phyloP scores from a whole-genome alignment of 2,113 vertebrate species.

The Vimba vimba region DNA sequence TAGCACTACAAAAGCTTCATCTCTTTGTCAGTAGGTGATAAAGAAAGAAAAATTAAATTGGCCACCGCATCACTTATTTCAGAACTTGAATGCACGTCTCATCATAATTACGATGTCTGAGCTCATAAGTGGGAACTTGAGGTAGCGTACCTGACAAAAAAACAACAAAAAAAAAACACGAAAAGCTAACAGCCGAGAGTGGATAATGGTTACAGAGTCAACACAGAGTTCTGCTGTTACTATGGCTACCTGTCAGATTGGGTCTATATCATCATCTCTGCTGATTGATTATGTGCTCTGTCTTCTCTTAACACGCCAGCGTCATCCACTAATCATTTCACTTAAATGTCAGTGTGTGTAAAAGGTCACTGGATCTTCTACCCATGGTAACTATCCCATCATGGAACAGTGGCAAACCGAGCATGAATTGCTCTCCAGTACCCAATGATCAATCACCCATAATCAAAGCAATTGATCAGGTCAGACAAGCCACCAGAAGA shows the following conservation, averaged over 20 bases:
- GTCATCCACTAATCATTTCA: constrained; percentile 28
- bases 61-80: background rate
- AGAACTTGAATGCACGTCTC: constrained; percentile 6
- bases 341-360: constrained; percentile 43
- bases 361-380: constrained; percentile 15
- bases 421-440: background rate
- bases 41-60: background rate
- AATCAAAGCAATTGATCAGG: constrained; percentile 24
- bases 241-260: constrained; percentile 28
- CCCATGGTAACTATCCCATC: background rate
- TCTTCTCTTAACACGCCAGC: background rate
- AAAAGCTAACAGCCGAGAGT: background rate
- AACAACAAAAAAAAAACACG: background rate
- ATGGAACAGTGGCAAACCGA: background rate
- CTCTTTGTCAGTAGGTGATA: background rate
- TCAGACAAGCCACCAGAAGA: constrained; percentile 29
- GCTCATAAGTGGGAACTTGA: background rate
- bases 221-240: constrained; percentile 16
- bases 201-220: constrained; percentile 19
- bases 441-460: constrained; percentile 18
- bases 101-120: background rate
- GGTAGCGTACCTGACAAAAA: constrained; percentile 21
- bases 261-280: constrained; percentile 1
- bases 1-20: background rate
- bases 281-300: constrained; percentile 32